Evolutionary conservation across 2,797 vertebrate species (phyloP), one percentile per base, ranked within the genome.

Genomic region (Artibeus lituratus): DNA sequence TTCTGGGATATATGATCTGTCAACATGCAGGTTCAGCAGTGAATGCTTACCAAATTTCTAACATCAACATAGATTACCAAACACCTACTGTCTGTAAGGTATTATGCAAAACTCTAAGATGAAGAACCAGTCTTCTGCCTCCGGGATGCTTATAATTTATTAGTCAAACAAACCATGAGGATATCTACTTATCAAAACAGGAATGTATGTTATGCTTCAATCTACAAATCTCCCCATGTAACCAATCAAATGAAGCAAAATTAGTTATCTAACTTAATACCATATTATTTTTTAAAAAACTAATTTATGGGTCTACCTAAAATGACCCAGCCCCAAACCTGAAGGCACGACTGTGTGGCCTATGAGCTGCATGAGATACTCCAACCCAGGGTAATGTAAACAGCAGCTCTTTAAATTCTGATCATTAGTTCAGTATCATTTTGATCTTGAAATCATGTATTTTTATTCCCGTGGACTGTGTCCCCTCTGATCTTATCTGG

Each of bases 311-410:
- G 22, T 26, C 26, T 35, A 59, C 22, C n/a, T 37, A 51, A 51
- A 62, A 42, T 15, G 59, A 62, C 72, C 55, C 21, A 4, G 26
- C 5, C 53, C 69, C 59, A 73, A 69, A 16, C 21, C 47, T 59
- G 18, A 42, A 77, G 84, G 26, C 42, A 67, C 21, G 2, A 26
- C 9, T 10, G 2, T 1, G 32, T n/a, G 1, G 69, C 32, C 0
- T 3, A 5, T 9, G 10, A 32, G 44, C 78, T 39, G 29, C 32
- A n/a, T 1, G 10, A 47, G 39, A 49, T 3, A 6, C 12, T 35
- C 62, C 2, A 14, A 29, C 10, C 1, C 39, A 16, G 7, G 39
- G 9, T 3, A 51, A 15, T 1, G 8, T 9, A 2, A 62, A 18
- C 2, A 44, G 26, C 3, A n/a, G 35, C 16, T 18, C 3, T 42